Evolutionary conservation across 2,797 vertebrate genomes (phyloP).

Genomic region (Carduelis carduelis): DNA sequence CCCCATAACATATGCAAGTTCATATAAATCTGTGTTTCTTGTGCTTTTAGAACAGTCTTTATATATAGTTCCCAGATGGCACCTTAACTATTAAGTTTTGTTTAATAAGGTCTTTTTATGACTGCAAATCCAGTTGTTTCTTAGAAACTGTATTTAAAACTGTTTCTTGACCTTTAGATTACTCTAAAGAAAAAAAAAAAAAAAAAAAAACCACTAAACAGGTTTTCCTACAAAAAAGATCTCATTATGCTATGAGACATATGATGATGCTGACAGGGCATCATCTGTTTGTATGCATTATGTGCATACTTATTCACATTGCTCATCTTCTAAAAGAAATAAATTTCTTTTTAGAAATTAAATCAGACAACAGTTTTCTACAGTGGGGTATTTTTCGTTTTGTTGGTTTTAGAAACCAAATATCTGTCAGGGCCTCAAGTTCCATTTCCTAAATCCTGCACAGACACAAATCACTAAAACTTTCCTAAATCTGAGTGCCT

Average conservation of each 20-base stretch:
- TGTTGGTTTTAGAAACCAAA: background rate
- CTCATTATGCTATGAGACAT: background rate
- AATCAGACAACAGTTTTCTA: background rate
- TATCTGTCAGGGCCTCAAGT: background rate
- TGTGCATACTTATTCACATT: background rate
- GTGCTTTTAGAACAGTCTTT: background rate
- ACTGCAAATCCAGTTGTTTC: background rate
- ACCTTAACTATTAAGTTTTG: background rate
- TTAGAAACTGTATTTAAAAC: background rate
- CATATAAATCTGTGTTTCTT: background rate
- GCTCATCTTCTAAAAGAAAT: background rate
- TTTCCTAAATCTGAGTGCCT: background rate
- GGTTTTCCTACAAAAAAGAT: background rate
- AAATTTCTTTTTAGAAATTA: background rate
- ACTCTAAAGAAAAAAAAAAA: background rate
- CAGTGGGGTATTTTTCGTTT: background rate
- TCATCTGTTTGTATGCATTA: background rate
- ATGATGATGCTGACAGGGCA: background rate
- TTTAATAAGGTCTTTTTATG: background rate
- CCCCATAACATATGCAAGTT: fast-evolving
- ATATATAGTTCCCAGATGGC: background rate
- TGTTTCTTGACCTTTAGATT: background rate
- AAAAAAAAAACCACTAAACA: background rate
- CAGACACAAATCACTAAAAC: background rate
- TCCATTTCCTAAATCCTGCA: background rate